phyloP scores from a whole-genome alignment of 2,888 invertebrate species.

The Cremastobaeus sp. region DNA sequence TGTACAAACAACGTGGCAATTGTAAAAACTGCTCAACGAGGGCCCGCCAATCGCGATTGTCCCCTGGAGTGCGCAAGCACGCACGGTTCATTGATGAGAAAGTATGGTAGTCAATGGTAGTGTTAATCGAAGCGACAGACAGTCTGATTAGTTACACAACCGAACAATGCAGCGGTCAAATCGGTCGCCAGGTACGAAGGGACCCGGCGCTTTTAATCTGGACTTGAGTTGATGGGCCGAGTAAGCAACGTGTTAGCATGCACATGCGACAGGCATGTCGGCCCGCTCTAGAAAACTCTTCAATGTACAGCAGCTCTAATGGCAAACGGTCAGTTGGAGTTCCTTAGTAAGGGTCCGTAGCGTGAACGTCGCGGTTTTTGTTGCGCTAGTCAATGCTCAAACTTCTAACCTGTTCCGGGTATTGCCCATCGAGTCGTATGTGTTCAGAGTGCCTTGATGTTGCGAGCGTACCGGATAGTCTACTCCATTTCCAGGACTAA shows the following conservation, averaged over 20 bases:
- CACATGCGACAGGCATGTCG: conserved; percentile 57
- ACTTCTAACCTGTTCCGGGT: conserved; percentile 89
- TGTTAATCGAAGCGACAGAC: too few relatives aligned
- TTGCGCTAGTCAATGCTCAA: conserved; percentile 64
- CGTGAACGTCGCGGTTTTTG: conserved; percentile 42
- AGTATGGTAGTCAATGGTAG: too few relatives aligned
- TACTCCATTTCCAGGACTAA: conserved; percentile 94
- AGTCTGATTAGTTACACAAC: too few relatives aligned
- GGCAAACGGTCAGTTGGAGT: conserved; percentile 49
- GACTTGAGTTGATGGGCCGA: conserved; percentile 14
- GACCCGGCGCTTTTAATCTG: too few relatives aligned
- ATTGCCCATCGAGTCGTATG: conserved; percentile 94
- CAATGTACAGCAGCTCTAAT: conserved; percentile 33
- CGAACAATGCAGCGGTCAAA: too few relatives aligned
- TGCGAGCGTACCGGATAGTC: conserved; percentile 88
- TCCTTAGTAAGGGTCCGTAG: conserved; percentile 66
- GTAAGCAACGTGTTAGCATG: conserved; percentile 59
- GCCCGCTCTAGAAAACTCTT: conserved; percentile 64
- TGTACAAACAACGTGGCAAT: too few relatives aligned
- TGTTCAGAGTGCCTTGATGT: conserved; percentile 83
- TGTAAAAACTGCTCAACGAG: too few relatives aligned
- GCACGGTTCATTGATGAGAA: too few relatives aligned
- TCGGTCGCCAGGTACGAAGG: conserved; percentile 24
- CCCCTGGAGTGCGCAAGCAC: too few relatives aligned
- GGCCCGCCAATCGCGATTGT: too few relatives aligned